Base-by-base conservation (phyloP, 2,113 vertebrate genomes). In the Chamaetylas fuelleborni region DNA sequence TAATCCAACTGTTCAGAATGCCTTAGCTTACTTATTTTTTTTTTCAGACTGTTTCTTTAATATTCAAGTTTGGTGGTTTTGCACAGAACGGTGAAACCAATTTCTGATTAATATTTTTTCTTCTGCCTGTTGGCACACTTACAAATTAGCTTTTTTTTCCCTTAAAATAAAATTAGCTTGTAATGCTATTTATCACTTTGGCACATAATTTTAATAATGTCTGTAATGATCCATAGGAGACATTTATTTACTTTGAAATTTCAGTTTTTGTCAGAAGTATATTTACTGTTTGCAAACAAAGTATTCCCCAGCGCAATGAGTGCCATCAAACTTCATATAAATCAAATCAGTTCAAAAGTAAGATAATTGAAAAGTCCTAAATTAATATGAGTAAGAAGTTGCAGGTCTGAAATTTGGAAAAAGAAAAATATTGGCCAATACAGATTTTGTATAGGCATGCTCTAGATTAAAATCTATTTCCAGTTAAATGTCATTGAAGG, bases 171-270 rank as follows among this genome's bases (percentile, higher is more conserved):
- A 91, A 87, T 77, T 56, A 92, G 4, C 7, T 81, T 67, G 11
- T n/a, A 81, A 73, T 40, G 36, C 2, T 93, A 67, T 93, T 71
- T 91, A 57, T 92, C 66, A 92, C 6, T 85, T 45, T 90, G 43
- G 23, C 50, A 93, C 24, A 70, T 64, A 51, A 14, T 93, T 72
- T 69, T 88, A 88, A 72, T 91, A 72, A 89, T 77, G 24, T 62
- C 72, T 34, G 45, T 62, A 83, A 70, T 80, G 40, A 93, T 92
- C 65, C 40, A 69, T 56, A 81, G 17, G 61, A 90, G 40, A 82
- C 90, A 93, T 58, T 82, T 81, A 71, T 93, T 92, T 96, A 82
- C 47, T 53, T 74, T 90, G 38, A 60, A 87, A 76, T 89, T 93
- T 81, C 34, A 83, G 88, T 93, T 96, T 96, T 93, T 72, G 65